These are phyloP conservation scores for Oplegnathus fasciatus DNA, from an alignment of 2,113 vertebrate species.

Conservation along the genomic window DNA sequence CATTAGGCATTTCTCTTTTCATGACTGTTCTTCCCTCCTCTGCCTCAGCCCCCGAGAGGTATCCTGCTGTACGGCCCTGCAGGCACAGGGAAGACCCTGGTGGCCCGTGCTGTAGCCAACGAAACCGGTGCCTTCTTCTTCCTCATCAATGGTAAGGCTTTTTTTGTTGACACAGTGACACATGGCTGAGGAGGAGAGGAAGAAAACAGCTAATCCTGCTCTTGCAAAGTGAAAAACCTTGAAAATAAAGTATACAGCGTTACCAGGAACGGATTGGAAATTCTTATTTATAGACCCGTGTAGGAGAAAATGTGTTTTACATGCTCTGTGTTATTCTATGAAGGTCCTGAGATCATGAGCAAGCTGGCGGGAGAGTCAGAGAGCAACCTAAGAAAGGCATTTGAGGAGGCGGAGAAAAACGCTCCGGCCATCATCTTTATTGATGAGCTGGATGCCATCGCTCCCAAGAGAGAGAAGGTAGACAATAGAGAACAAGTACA, in stretches of 20 bases:
- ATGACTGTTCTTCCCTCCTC: neutral
- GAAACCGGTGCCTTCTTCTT: slow-evolving; percentile 87
- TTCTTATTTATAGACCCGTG: slow-evolving; percentile 2
- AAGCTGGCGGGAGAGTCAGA: slow-evolving; percentile 96
- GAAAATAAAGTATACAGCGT: neutral
- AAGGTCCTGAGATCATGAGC: slow-evolving; percentile 97
- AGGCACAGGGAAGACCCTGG: slow-evolving; percentile 86
- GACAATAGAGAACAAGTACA: neutral
- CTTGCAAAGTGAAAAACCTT: neutral
- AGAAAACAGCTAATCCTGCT: neutral
- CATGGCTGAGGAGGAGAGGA: no score
- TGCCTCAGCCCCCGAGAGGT: slow-evolving; percentile 83
- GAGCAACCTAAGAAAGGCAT: slow-evolving; percentile 96
- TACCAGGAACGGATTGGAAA: neutral
- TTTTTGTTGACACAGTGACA: neutral
- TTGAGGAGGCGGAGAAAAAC: slow-evolving; percentile 96
- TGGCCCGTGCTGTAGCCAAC: slow-evolving; percentile 86
- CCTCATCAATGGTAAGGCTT: slow-evolving; percentile 84
- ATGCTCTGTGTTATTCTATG: slow-evolving; percentile 20
- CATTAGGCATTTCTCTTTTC: neutral
- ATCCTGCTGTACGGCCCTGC: slow-evolving; percentile 85
- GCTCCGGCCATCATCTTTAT: slow-evolving; percentile 98
- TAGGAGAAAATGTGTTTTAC: neutral
- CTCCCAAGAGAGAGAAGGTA: slow-evolving; percentile 98
- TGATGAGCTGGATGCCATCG: slow-evolving; percentile 96